A percentile compares a stretch with the other conserved stretches of the same genome.
Conservation (phyloP, 2,888 invertebrate genomes). For the Carabus problematicus region DNA sequence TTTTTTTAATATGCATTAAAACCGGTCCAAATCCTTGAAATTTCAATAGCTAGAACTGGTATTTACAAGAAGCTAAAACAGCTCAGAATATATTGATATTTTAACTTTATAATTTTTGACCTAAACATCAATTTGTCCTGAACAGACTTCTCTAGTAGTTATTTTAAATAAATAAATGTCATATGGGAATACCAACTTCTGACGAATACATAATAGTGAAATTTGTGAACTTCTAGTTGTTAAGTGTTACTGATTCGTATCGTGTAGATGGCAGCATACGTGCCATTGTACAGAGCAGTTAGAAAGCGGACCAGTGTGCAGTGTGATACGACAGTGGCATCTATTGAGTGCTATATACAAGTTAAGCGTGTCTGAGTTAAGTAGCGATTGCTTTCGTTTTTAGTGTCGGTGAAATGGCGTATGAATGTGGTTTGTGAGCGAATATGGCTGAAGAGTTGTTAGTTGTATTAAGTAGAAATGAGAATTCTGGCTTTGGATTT, state of each 20-base stretch:
- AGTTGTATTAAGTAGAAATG: slow-evolving; percentile 86
- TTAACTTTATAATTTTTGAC: too few relatives aligned
- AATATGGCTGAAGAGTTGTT: slow-evolving; percentile 88
- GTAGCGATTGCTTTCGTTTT: slow-evolving; percentile 46
- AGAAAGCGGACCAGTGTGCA: slow-evolving; percentile 11
- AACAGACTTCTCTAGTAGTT: too few relatives aligned
- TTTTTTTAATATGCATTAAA: too few relatives aligned
- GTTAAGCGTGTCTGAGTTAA: slow-evolving; percentile 15
- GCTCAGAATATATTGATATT: too few relatives aligned
- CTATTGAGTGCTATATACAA: slow-evolving; percentile 26
- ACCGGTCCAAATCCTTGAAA: too few relatives aligned
- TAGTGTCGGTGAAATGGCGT: slow-evolving; percentile 53
- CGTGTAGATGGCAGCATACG: slow-evolving; percentile 23
- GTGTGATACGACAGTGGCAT: slow-evolving; percentile 32
- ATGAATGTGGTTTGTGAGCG: slow-evolving; percentile 48
- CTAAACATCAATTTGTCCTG: too few relatives aligned
- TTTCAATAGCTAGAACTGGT: too few relatives aligned
- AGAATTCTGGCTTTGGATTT: slow-evolving; percentile 89
- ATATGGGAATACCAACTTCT: neutral
- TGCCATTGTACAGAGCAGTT: neutral
- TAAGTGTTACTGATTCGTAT: neutral
- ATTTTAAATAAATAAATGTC: neutral
- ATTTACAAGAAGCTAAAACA: too few relatives aligned
- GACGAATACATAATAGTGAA: neutral
- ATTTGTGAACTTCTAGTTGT: neutral